Evolutionary conservation across 2,797 vertebrate genomes (phyloP).

Genomic region (Dallia pectoralis): DNA sequence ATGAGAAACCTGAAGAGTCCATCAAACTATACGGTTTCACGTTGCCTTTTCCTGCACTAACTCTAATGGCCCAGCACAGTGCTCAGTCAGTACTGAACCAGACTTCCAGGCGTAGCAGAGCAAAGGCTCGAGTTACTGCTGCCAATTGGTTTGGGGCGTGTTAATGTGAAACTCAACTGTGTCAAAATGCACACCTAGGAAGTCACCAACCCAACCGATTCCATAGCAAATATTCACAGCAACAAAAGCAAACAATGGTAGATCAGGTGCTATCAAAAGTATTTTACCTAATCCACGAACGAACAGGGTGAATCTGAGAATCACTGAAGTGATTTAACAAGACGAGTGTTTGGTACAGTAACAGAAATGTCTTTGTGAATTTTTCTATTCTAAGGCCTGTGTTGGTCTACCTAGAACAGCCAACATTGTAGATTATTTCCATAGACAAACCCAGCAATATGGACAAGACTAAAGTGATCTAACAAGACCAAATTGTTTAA

Average conservation of each 20-base stretch:
- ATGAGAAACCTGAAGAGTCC: background rate
- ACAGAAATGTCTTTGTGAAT: background rate
- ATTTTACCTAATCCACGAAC: background rate
- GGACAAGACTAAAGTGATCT: background rate
- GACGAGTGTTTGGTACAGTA: background rate
- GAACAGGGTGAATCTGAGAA: background rate
- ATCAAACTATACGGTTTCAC: background rate
- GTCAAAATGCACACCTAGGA: background rate
- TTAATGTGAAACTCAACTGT: background rate
- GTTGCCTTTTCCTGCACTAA: background rate
- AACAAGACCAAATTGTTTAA: background rate
- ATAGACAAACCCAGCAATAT: background rate
- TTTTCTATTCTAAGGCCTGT: background rate
- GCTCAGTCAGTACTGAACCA: background rate
- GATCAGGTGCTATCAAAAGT: no score
- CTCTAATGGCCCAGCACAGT: background rate
- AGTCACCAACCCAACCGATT: background rate
- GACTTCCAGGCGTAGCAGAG: background rate
- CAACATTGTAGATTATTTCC: background rate
- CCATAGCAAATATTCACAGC: background rate
- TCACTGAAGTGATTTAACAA: background rate
- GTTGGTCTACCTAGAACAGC: background rate
- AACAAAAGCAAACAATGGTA: background rate
- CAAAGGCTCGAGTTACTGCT: background rate
- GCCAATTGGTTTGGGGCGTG: background rate